Percentiles rank a stretch among this genome's conserved stretches.
Evolutionary conservation across 1,140 invertebrate genomes (phyloP).

Genomic region (Telenomus remus): DNA sequence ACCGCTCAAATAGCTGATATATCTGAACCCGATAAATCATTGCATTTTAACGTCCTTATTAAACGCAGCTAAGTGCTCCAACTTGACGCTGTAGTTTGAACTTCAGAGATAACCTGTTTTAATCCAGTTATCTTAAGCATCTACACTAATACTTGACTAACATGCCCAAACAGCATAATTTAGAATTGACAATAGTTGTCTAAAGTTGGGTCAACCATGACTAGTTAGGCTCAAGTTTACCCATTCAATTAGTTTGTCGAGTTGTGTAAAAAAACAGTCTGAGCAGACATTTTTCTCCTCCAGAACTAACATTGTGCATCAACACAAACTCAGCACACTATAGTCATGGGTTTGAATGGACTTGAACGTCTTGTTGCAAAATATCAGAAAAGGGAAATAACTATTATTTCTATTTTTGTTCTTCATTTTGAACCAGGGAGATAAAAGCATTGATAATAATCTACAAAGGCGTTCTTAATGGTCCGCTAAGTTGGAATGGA

Average conservation of each 20-base stretch:
- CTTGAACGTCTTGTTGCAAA: no score
- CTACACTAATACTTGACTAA: conserved; percentile 28
- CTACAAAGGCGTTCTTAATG: conserved; percentile 7
- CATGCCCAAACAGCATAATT: conserved; percentile 40
- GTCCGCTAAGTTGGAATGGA: conserved; percentile 13
- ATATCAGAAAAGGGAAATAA: no score
- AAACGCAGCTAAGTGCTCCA: conserved; percentile 24
- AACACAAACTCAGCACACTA: conserved; percentile 15
- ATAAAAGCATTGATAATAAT: no score
- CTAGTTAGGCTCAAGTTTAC: conserved; percentile 24
- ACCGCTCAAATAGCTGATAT: conserved; percentile 17
- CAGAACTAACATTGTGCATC: conserved; percentile 19
- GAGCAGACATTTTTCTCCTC: no score
- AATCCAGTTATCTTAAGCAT: conserved; percentile 50
- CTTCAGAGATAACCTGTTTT: conserved; percentile 42
- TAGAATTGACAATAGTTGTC: conserved; percentile 38
- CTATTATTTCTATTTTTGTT: no score
- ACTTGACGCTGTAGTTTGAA: conserved; percentile 26
- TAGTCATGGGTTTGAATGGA: no score
- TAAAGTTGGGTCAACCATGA: conserved; percentile 40
- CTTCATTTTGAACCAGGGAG: no score
- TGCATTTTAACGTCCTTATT: conserved; percentile 35
- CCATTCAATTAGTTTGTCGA: conserved; percentile 15
- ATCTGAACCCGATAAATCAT: conserved; percentile 22
- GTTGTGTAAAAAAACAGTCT: not conserved